A percentile compares a stretch with the other conserved stretches of the same genome.
Evolutionary conservation across 2,797 vertebrate species (phyloP).

Genomic region (Rallus crepitans): DNA sequence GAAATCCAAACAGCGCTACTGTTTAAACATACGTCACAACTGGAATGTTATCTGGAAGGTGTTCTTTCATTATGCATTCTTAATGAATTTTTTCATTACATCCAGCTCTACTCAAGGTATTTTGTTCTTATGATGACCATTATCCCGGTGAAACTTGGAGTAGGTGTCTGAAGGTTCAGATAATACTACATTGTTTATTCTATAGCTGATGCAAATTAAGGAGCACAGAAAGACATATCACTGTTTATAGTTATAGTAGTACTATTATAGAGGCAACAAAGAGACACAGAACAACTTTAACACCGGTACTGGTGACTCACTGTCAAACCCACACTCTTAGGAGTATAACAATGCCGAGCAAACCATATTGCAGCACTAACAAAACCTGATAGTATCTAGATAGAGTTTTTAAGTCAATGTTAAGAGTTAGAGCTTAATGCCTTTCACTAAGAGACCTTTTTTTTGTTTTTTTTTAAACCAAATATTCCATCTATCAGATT

Average conservation of each 20-base stretch:
- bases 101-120: background rate
- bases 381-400: constrained; percentile 40
- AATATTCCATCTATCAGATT: background rate
- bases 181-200: background rate
- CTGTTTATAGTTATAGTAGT: background rate
- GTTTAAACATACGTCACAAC: background rate
- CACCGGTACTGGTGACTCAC: background rate
- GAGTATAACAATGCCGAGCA: constrained; percentile 69
- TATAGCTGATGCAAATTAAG: constrained; percentile 4
- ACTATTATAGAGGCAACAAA: background rate
- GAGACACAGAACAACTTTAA: background rate
- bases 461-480: too few relatives aligned
- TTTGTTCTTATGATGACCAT: background rate
- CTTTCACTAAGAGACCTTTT: constrained; percentile 43
- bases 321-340: constrained; percentile 32
- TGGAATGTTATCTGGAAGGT: background rate
- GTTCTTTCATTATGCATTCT: background rate
- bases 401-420: constrained; percentile 67
- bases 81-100: background rate
- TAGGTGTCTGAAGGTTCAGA: background rate
- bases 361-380: background rate
- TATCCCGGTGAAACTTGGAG: background rate
- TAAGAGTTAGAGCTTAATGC: constrained; percentile 75
- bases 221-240: background rate
- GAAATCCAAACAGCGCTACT: background rate